A percentile compares a stretch with the other conserved stretches of the same genome.
These are phyloP conservation scores for Ceyx melanurus DNA, from an alignment of 2,113 vertebrate species.

Conservation along the genomic window DNA sequence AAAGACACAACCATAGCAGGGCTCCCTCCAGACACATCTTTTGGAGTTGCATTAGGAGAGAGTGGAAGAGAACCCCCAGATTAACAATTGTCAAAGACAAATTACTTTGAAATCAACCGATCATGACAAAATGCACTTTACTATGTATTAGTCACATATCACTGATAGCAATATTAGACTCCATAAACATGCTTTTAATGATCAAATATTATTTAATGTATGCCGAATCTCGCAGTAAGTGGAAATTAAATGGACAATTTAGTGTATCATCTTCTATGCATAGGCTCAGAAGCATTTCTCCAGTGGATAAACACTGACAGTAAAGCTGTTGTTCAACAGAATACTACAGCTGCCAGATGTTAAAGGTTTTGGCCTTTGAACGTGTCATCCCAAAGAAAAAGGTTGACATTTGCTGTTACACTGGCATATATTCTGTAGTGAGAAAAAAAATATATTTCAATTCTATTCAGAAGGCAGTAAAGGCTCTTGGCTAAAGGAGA, in stretches of 20 bases:
- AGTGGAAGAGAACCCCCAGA: slow-evolving; percentile 21
- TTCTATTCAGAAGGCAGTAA: not conserved
- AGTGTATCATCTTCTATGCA: slow-evolving; percentile 63
- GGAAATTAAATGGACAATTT: slow-evolving; percentile 77
- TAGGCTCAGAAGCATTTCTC: slow-evolving; percentile 43
- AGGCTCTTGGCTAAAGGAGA: not conserved
- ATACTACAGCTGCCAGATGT: slow-evolving; percentile 44
- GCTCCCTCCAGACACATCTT: not conserved
- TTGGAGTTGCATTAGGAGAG: not conserved
- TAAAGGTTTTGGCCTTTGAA: slow-evolving; percentile 10
- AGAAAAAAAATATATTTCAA: not conserved
- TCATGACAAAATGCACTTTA: slow-evolving; percentile 71
- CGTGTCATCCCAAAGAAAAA: not conserved
- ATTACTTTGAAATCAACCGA: slow-evolving; percentile 49
- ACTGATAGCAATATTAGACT: slow-evolving; percentile 68
- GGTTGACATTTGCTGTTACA: not conserved
- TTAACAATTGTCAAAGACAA: slow-evolving; percentile 67
- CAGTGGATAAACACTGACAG: slow-evolving; percentile 35
- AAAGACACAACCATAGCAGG: not conserved
- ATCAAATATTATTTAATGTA: slow-evolving; percentile 74
- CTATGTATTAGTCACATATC: slow-evolving; percentile 72
- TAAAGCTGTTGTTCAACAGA: slow-evolving; percentile 59
- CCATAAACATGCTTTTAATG: slow-evolving; percentile 81
- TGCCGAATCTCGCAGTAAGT: slow-evolving; percentile 63
- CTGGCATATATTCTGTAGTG: not conserved